phyloP scores from a whole-genome alignment of 2,113 vertebrate species.

The Dolichallabes microphthalmus region DNA sequence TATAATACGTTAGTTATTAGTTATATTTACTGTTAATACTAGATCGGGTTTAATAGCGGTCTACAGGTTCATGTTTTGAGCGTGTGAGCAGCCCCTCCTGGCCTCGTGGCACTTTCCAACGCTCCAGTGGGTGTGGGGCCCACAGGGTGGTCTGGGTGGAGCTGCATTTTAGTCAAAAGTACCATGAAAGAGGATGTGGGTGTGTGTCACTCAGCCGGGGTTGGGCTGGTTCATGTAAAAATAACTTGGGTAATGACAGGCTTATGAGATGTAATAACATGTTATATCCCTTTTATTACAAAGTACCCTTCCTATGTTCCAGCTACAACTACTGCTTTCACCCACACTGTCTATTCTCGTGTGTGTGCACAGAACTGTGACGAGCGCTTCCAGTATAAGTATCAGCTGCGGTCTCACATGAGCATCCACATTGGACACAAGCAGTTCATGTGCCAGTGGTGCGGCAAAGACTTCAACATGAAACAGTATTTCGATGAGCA shows the following conservation, averaged over 20 bases:
- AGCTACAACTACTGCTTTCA: constrained; percentile 35
- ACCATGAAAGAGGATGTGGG: background rate
- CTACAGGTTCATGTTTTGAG: background rate
- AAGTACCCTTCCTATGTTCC: constrained; percentile 16
- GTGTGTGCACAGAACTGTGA: constrained; percentile 82
- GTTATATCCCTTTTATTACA: constrained; percentile 37
- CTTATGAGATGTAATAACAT: constrained; percentile 47
- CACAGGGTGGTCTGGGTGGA: constrained; percentile 49
- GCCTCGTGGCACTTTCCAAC: background rate
- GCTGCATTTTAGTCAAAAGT: background rate
- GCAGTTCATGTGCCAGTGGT: constrained; percentile 99
- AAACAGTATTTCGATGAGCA: constrained; percentile 98
- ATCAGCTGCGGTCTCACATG: constrained; percentile 97
- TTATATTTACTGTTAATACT: background rate
- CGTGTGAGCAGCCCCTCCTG: background rate
- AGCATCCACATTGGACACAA: constrained; percentile 98
- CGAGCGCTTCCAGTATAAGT: constrained; percentile 94
- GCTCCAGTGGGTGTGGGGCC: constrained; percentile 1
- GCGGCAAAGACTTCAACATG: constrained; percentile 99
- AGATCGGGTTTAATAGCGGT: background rate
- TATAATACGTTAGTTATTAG: background rate
- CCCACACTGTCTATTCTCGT: constrained; percentile 44
- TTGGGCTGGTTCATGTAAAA: constrained; percentile 35
- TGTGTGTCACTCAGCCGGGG: background rate
- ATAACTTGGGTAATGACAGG: constrained; percentile 50